A percentile compares a stretch with the other conserved stretches of the same genome.
Evolutionary conservation across 2,113 vertebrate genomes (phyloP).

Genomic region (Caranx melampygus): DNA sequence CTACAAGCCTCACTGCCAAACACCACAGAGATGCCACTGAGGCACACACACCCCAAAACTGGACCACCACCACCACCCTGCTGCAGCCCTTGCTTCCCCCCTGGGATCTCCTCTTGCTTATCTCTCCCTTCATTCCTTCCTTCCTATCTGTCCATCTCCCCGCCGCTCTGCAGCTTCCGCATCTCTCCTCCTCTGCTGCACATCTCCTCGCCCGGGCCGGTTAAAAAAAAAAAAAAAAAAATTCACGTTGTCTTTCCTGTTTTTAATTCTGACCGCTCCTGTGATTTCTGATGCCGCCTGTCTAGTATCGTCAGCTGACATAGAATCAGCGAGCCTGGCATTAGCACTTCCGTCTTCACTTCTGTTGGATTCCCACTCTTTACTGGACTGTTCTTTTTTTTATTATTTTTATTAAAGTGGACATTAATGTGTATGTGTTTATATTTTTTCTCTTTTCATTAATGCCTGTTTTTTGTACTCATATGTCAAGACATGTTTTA

Average conservation of each 20-base stretch:
- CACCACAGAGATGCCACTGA: slow-evolving; percentile 74
- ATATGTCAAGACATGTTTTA: slow-evolving; percentile 46
- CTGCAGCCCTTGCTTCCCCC: slow-evolving; percentile 38
- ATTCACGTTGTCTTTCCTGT: slow-evolving; percentile 15
- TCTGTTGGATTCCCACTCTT: slow-evolving; percentile 52
- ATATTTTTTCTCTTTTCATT: slow-evolving; percentile 59
- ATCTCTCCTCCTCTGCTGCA: slow-evolving; percentile 29
- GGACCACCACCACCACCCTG: slow-evolving; percentile 50
- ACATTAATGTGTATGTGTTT: slow-evolving; percentile 66
- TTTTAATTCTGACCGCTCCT: slow-evolving; percentile 37
- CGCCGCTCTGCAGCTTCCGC: slow-evolving; percentile 37
- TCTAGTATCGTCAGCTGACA: slow-evolving; percentile 38
- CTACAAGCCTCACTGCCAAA: slow-evolving; percentile 74
- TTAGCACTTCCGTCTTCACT: slow-evolving; percentile 57
- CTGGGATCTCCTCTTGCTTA: slow-evolving; percentile 47
- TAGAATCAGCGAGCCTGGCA: slow-evolving; percentile 44
- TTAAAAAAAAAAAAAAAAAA: slow-evolving; percentile 16
- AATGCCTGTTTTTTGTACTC: slow-evolving; percentile 73
- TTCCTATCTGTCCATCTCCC: slow-evolving; percentile 48
- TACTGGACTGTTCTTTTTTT: slow-evolving; percentile 56
- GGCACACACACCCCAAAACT: slow-evolving; percentile 58
- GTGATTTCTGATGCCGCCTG: slow-evolving; percentile 41
- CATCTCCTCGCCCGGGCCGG: slow-evolving; percentile 22
- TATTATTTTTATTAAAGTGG: slow-evolving; percentile 68
- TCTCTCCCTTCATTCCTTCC: slow-evolving; percentile 28